phyloP scores from a whole-genome alignment of 2,113 vertebrate species.

The Actinemys pallida region DNA sequence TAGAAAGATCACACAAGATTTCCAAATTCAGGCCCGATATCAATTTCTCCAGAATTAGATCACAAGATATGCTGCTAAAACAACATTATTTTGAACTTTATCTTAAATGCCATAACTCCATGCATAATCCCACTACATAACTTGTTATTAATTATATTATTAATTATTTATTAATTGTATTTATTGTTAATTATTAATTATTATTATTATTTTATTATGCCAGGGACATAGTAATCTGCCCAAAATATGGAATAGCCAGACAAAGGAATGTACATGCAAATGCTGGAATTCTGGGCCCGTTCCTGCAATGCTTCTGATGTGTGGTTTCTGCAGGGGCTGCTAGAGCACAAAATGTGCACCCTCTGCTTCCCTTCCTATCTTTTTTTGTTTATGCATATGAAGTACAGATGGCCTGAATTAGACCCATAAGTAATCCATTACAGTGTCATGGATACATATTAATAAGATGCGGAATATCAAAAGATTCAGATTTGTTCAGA shows the following conservation, averaged over 20 bases:
- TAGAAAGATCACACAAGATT: background rate
- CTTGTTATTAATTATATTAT: no score
- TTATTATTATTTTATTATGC: background rate
- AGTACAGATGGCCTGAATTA: background rate
- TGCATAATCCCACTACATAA: background rate
- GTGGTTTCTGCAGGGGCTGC: background rate
- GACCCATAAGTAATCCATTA: background rate
- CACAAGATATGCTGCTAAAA: background rate
- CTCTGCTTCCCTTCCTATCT: background rate
- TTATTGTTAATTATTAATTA: no score
- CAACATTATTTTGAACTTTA: background rate
- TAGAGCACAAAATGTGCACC: constrained; percentile 13
- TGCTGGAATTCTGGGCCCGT: background rate
- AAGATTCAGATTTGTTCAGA: background rate
- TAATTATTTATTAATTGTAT: no score
- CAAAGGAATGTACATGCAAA: background rate
- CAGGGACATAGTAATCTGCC: background rate
- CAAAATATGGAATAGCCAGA: background rate
- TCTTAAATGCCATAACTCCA: background rate
- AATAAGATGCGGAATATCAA: background rate
- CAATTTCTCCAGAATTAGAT: background rate
- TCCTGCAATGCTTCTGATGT: background rate
- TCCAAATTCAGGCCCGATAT: background rate
- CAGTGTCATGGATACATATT: background rate
- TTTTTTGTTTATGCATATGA: background rate